Evolutionary conservation across 2,888 invertebrate species (phyloP).

Genomic region (Pyrrhosoma nymphula): DNA sequence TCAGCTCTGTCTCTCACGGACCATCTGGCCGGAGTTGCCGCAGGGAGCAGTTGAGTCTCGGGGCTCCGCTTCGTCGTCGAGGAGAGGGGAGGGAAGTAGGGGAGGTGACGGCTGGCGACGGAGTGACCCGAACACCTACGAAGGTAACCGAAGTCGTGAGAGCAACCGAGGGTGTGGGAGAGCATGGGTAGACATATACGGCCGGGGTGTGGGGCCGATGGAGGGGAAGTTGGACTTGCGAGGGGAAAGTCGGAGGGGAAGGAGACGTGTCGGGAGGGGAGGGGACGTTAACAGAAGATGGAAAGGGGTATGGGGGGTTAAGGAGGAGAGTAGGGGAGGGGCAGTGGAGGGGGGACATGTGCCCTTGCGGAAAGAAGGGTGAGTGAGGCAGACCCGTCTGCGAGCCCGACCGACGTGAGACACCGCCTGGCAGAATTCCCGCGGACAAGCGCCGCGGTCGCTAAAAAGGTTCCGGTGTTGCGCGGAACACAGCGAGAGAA

Average conservation of each 20-base stretch:
- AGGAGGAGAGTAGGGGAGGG: not conserved
- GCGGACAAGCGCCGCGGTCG: constrained; percentile 26
- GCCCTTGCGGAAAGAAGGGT: constrained; percentile 65
- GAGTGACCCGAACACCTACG: not conserved
- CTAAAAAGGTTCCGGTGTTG: constrained; percentile 59
- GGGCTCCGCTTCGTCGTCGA: not conserved
- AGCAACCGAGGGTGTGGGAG: not conserved
- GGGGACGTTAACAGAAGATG: not conserved
- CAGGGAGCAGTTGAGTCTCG: not conserved
- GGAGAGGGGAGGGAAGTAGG: not conserved
- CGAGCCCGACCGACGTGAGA: constrained; percentile 45
- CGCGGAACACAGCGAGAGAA: constrained; percentile 29
- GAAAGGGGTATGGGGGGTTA: not conserved
- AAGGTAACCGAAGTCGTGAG: not conserved
- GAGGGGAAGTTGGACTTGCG: not conserved
- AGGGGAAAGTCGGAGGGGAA: not conserved
- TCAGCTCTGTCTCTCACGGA: constrained; percentile 52
- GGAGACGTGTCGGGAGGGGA: not conserved
- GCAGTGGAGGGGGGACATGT: not conserved
- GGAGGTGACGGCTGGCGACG: constrained; percentile 29
- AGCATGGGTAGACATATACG: constrained; percentile 22
- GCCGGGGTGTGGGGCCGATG: not conserved
- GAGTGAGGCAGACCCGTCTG: constrained; percentile 63
- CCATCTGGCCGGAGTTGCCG: constrained; percentile 42
- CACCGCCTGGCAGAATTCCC: constrained; percentile 63